Evolutionary conservation across 1,140 invertebrate genomes (phyloP).

Genomic region (Steinernema feltiae): DNA sequence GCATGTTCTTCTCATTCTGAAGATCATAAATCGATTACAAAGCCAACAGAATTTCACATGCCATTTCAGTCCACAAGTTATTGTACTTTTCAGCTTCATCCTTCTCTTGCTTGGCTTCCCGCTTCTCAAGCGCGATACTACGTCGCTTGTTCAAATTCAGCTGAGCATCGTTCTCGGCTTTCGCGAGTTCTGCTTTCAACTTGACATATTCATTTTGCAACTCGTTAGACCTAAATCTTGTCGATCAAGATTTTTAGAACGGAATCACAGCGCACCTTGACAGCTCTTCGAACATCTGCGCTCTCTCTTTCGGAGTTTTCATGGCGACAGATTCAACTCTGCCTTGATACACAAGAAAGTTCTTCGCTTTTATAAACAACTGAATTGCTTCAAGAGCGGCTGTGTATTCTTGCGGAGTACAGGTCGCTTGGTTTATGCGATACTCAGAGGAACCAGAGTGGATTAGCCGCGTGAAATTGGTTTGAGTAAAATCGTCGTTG

Average conservation of each 20-base stretch:
- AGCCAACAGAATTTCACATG: constrained; percentile 59
- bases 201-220: constrained; percentile 91
- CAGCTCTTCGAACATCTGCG: constrained; percentile 94
- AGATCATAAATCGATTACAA: constrained; percentile 41
- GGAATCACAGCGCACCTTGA: constrained; percentile 68
- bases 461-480: constrained; percentile 80
- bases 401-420: constrained; percentile 75
- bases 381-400: constrained; percentile 83
- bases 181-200: constrained; percentile 83
- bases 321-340: constrained; percentile 98
- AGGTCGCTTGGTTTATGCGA: constrained; percentile 80
- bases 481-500: constrained; percentile 72
- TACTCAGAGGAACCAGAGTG: constrained; percentile 85
- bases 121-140: constrained; percentile 91
- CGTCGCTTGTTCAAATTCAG: constrained; percentile 97
- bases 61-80: constrained; percentile 83
- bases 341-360: constrained; percentile 99
- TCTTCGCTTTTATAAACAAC: constrained; percentile 98
- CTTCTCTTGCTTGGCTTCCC: constrained; percentile 95
- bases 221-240: constrained; percentile 63
- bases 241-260: background rate
- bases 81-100: constrained; percentile 98
- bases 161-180: constrained; percentile 95
- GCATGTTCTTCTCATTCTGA: constrained; percentile 71
- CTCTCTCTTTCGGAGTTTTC: constrained; percentile 98